A percentile compares a stretch with the other conserved stretches of the same genome.
Conservation (phyloP, 2,113 vertebrate genomes). For the Microcebus tavaratra region DNA sequence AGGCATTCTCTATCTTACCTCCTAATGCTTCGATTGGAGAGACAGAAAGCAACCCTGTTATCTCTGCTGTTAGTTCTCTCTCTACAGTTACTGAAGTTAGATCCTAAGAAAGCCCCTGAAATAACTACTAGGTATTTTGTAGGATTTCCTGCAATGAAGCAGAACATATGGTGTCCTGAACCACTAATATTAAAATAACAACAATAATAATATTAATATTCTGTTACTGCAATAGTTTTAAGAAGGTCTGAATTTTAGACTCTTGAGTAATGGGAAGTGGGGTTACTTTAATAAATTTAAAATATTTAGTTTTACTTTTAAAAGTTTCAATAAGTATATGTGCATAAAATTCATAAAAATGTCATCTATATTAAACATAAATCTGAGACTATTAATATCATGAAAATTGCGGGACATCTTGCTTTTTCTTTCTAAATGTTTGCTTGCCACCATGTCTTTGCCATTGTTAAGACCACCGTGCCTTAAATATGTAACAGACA, state of each 20-base stretch:
- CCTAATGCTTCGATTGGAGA: not conserved
- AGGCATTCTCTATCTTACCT: not conserved
- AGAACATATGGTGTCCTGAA: not conserved
- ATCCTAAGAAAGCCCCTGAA: not conserved
- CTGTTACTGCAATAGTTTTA: not conserved
- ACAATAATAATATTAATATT: not conserved
- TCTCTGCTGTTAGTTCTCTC: not conserved
- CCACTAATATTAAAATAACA: not conserved
- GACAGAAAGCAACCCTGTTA: not conserved
- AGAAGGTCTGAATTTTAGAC: not conserved
- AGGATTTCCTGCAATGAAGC: not conserved
- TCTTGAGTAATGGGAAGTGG: not conserved
- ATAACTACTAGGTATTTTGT: not conserved
- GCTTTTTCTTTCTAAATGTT: not conserved
- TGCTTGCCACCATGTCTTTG: constrained; percentile 15
- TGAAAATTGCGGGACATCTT: not conserved
- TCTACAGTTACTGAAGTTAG: not conserved
- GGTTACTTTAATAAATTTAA: not conserved
- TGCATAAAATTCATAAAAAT: constrained; percentile 34
- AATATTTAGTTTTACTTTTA: constrained; percentile 26
- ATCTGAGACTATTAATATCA: not conserved
- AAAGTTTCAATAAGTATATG: constrained; percentile 50
- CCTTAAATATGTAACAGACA: constrained; percentile 23
- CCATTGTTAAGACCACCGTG: not conserved
- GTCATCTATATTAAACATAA: constrained; percentile 25